These are phyloP conservation scores for Troglohyphantes excavatus DNA, from an alignment of 2,888 invertebrate species.

Conservation along the genomic window DNA sequence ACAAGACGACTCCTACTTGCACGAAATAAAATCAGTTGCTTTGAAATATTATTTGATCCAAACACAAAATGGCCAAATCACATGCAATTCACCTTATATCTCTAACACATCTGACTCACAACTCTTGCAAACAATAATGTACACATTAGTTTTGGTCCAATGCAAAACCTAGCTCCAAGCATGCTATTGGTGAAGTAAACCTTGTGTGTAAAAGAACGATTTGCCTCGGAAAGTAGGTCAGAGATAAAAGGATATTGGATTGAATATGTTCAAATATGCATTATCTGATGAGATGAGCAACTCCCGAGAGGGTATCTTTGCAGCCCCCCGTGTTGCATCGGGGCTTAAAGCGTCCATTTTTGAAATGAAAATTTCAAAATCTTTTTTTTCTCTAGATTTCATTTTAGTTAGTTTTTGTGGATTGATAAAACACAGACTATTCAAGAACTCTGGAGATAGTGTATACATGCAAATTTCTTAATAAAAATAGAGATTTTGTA, in stretches of 20 bases:
- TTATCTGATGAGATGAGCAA: conserved; percentile 50
- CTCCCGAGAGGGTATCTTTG: background rate
- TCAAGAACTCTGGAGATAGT: too few relatives aligned
- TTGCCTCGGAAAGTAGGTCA: conserved; percentile 53
- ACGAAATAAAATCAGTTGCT: background rate
- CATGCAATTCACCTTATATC: too few relatives aligned
- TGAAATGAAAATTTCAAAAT: conserved; percentile 12
- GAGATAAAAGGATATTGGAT: conserved; percentile 45
- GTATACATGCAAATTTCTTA: too few relatives aligned
- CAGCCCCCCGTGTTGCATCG: background rate
- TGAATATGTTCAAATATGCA: conserved; percentile 63
- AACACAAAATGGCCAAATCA: background rate
- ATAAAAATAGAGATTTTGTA: too few relatives aligned
- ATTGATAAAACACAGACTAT: background rate
- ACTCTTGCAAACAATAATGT: background rate
- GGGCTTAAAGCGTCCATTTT: background rate
- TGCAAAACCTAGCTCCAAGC: background rate
- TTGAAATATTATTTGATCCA: background rate
- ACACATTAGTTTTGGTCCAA: background rate
- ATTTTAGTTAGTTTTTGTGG: background rate
- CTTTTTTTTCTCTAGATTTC: background rate
- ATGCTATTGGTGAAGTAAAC: background rate
- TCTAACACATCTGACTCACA: background rate
- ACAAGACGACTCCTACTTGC: too few relatives aligned
- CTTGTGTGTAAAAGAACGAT: too few relatives aligned